Base-by-base conservation (phyloP, 2,113 vertebrate species). In the Odobenus rosmarus region DNA sequence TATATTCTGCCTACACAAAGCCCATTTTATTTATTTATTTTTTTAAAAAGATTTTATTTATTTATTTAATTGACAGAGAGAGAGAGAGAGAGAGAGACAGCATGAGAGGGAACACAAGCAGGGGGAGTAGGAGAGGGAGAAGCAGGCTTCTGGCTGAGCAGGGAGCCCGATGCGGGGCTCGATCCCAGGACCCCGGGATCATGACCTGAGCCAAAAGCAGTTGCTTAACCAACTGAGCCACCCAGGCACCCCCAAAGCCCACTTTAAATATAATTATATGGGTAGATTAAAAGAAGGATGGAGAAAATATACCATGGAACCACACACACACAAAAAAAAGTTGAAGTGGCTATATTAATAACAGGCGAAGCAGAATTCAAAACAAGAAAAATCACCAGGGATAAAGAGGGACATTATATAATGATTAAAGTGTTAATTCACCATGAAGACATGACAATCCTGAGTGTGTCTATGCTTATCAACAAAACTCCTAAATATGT, bases 251-350 rank as follows among this genome's bases (percentile, higher is more conserved):
- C 39, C 39, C 67, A 46, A 39, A 39, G 24, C 33, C 49, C 77
- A 80, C 77, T 69, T 80, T 92, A 82, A 92, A 81, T 91, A 46
- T 42, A 82, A 91, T 81, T 81, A 57, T 82, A 33, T 53, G 51
- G 46, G 77, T 61, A 24, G 62, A 24, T 92, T 71, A 57, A 71
- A 82, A 90, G 59, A 80, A 92, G 36, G 16, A n/a, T 92, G 28
- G 19, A 59, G 39, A 80, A 71, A 57, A 92, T 71, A 57, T 46
- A 59, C 61, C 7, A 55, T 42, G 24, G 59, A 69, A 57, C 36
- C n/a, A 46, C 13, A 39, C 39, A 39, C 39, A 39, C 39, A 39
- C 39, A 14, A 31, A 28, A 51, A 31, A 49, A 74, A 77, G 31
- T 69, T 79, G 36, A 53, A 51, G 3, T n/a, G n/a, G 10, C 23